Base-by-base conservation (phyloP, 2,888 invertebrate genomes). In the Halictus quadricinctus region DNA sequence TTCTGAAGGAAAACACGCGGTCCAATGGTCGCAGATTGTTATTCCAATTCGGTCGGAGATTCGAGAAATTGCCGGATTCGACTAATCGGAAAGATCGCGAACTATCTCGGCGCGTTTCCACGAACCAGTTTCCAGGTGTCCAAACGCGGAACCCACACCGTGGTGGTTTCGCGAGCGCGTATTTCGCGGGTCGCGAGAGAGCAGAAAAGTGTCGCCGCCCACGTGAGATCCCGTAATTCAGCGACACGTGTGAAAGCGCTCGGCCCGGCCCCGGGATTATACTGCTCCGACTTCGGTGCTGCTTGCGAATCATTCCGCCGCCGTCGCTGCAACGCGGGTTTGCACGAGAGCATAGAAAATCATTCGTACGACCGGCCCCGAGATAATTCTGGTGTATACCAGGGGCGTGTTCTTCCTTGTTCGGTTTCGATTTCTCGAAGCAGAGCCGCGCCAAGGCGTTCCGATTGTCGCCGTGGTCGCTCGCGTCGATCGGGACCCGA, bases 131-230 rank as follows among this genome's bases (percentile, higher is more conserved):
- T 83, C 84, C 83, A 84, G 73, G 84, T 84, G 83, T 83, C 78
- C 77, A 13, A 46, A n/a, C 76, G 72, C 60, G 73, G 69, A 75
- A 69, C 80, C 36, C 36, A 58, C 66, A 69, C 69, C 3, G n/a
- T 54, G 3, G 54, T n/a, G 54, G 54, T 54, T 54, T 54, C 54
- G 54, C 54, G 54, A n/a, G 3, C 21, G 54, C 54, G 54, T 54
- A 54, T n/a, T 89, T 88, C 84, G 87, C 82, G 83, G 74, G 50
- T 76, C 80, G 72, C 74, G 85, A 69, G 60, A 64, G 69, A 54
- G 54, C 79, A 79, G 86, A 89, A 90, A 90, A 88, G 80, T 90
- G 82, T 87, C 89, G 77, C 88, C 89, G 89, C 89, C 89, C 88
- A 89, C 89, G 83, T 75, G 75, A 79, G 82, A 80, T 84, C 84